A percentile compares a stretch with the other conserved stretches of the same genome.
These are phyloP conservation scores for Trilocha varians DNA, from an alignment of 2,888 invertebrate species.

Conservation along the genomic window DNA sequence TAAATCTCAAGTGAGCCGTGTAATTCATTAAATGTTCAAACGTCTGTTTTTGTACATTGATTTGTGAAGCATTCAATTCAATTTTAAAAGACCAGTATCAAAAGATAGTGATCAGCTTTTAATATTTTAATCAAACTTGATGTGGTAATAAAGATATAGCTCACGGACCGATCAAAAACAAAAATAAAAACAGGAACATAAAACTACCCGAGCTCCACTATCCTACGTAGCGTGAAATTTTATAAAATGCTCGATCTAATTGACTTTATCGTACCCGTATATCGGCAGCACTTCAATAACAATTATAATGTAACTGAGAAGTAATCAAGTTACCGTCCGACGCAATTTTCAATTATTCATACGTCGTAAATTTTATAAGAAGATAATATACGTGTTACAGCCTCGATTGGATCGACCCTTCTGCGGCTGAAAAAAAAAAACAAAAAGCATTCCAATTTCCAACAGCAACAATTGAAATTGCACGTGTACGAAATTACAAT, in stretches of 20 bases:
- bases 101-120: background rate
- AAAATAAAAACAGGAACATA: background rate
- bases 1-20: background rate
- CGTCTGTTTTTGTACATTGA: background rate
- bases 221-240: constrained; percentile 21
- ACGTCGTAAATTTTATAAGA: constrained; percentile 30
- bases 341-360: constrained; percentile 40
- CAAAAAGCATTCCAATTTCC: constrained; percentile 11
- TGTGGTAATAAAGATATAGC: background rate
- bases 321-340: constrained; percentile 33
- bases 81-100: background rate
- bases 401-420: constrained; percentile 22
- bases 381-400: constrained; percentile 19
- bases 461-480: constrained; percentile 13
- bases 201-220: background rate
- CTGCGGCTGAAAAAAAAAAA: constrained; percentile 19
- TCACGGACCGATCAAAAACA: background rate
- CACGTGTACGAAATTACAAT: constrained; percentile 34
- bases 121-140: background rate
- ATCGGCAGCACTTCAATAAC: constrained; percentile 29
- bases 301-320: constrained; percentile 49
- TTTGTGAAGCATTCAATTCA: background rate
- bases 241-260: constrained; percentile 32
- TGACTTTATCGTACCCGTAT: constrained; percentile 30
- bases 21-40: background rate